phyloP scores from a whole-genome alignment of 2,888 invertebrate genomes.

The Ennomos erosarius region DNA sequence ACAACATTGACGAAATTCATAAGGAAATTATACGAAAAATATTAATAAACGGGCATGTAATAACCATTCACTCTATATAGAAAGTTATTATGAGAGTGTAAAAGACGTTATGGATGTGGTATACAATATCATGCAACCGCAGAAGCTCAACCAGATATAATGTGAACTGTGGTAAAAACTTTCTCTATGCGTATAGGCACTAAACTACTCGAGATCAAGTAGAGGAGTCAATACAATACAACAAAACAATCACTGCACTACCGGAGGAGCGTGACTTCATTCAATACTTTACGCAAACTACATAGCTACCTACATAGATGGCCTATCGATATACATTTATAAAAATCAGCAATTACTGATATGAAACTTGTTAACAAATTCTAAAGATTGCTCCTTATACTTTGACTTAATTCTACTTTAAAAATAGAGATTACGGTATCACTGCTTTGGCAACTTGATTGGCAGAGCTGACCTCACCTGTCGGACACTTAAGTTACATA shows the following conservation, averaged over 20 bases:
- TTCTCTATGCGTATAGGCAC: constrained; percentile 59
- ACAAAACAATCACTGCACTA: constrained; percentile 59
- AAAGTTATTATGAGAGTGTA: constrained; percentile 22
- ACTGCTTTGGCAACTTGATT: constrained; percentile 3
- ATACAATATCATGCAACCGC: constrained; percentile 33
- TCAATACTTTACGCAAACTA: constrained; percentile 35
- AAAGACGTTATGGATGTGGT: constrained; percentile 22
- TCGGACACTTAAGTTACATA: constrained; percentile 52
- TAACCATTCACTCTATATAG: constrained; percentile 8
- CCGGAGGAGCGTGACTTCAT: constrained; percentile 40
- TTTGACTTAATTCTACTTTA: constrained; percentile 46
- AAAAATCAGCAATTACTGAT: too few species aligned
- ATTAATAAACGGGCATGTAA: neutral
- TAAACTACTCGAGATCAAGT: constrained; percentile 44
- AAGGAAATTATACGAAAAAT: constrained; percentile 31
- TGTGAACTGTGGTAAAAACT: constrained; percentile 53
- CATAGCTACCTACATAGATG: neutral
- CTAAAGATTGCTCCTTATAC: neutral
- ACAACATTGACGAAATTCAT: constrained; percentile 44
- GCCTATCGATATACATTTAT: constrained; percentile 5
- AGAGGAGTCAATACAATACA: constrained; percentile 39
- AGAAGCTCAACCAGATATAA: constrained; percentile 41
- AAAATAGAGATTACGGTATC: constrained; percentile 56
- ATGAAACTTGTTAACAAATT: too few species aligned
- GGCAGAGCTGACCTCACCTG: constrained; percentile 55